Conservation (phyloP, 1,140 invertebrate genomes). For the Aphelinus atriplicis region DNA sequence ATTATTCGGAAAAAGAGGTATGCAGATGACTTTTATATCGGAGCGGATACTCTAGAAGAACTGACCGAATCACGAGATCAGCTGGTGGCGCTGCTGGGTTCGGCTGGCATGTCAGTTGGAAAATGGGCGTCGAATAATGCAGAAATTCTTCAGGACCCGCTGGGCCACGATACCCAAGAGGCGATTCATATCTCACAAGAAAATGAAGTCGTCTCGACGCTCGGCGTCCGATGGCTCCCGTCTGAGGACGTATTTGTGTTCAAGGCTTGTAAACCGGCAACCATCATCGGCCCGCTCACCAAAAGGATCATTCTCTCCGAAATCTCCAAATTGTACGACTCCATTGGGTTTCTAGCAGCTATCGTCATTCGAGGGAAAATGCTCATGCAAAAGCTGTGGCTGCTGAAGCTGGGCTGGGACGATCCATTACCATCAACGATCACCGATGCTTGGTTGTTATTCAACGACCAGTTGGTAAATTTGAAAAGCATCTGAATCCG, state of each 20-base stretch:
- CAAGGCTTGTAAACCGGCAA: accelerated
- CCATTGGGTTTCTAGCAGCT: slow-evolving; percentile 8
- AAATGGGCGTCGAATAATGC: slow-evolving; percentile 1
- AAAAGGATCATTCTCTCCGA: background rate
- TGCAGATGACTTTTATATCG: background rate
- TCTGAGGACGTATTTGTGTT: background rate
- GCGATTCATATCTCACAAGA: background rate
- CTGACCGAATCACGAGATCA: background rate
- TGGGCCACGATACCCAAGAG: background rate
- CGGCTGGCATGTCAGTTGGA: background rate
- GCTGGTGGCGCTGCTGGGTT: background rate
- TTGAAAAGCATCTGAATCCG: background rate
- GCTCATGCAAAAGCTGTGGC: background rate
- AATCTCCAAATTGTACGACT: background rate
- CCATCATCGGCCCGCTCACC: background rate
- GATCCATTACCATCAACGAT: background rate
- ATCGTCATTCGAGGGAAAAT: background rate
- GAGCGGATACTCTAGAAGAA: background rate
- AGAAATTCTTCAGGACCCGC: background rate
- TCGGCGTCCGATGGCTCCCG: background rate
- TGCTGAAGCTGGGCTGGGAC: background rate
- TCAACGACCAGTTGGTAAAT: background rate
- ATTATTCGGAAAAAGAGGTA: background rate
- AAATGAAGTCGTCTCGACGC: background rate
- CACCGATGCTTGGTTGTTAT: background rate